Conservation (phyloP, 1,140 invertebrate species). For the Metaphire vulgaris region DNA sequence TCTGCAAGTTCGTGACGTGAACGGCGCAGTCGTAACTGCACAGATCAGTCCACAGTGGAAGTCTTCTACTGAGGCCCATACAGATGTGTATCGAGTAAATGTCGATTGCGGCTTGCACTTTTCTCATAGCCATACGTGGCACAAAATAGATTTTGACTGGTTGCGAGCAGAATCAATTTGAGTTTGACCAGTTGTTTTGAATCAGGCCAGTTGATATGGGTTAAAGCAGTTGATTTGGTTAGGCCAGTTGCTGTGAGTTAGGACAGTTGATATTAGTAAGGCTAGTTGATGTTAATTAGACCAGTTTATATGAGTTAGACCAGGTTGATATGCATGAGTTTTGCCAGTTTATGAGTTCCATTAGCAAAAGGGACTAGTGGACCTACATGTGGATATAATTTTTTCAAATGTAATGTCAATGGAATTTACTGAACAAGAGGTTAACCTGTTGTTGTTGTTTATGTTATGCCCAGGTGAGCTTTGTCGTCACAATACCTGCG, state of each 20-base stretch:
- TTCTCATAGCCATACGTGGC: neutral
- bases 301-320: no score
- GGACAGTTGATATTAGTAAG: no score
- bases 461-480: conserved; percentile 53
- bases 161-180: no score
- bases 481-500: conserved; percentile 60
- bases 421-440: neutral
- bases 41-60: conserved; percentile 62
- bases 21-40: conserved; percentile 57
- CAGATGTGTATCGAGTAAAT: neutral
- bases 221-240: neutral
- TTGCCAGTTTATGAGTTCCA: neutral
- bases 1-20: conserved; percentile 58
- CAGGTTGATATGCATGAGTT: no score
- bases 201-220: neutral
- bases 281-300: no score
- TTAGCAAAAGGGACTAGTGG: neutral
- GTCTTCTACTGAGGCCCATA: conserved; percentile 30
- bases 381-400: neutral
- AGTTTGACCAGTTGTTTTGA: no score
- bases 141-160: no score
- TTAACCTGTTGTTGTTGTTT: neutral
- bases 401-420: neutral
- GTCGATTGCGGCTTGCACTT: neutral
- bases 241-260: neutral